Evolutionary conservation across 53 echinoderm and acorn worm species (phyloP).

Genomic region (Paracentrotus lividus): DNA sequence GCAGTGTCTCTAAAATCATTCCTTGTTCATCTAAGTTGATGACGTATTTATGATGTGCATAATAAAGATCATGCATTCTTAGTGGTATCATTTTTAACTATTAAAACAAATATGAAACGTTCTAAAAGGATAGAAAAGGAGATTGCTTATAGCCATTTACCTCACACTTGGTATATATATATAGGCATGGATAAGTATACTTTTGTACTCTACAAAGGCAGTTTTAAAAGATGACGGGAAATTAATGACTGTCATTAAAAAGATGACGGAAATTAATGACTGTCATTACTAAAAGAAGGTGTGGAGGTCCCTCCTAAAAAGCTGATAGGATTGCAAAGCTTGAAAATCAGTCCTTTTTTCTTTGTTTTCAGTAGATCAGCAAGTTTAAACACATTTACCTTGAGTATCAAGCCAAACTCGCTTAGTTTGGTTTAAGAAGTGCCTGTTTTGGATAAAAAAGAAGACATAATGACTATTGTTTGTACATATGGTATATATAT

Average conservation of each 20-base stretch:
- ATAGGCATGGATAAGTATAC: not conserved
- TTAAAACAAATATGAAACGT: not conserved
- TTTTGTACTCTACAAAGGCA: not conserved
- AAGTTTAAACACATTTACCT: constrained; percentile 48
- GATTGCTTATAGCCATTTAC: not conserved
- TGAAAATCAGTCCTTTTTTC: not conserved
- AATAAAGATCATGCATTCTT: not conserved
- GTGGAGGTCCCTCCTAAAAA: not conserved
- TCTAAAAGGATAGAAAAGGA: not conserved
- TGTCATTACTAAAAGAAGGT: not conserved
- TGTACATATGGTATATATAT: constrained; percentile 73
- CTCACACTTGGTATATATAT: not conserved
- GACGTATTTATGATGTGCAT: not conserved
- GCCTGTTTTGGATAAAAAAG: constrained; percentile 73
- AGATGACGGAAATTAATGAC: not conserved
- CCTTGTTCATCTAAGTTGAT: not conserved
- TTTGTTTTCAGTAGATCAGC: constrained; percentile 13
- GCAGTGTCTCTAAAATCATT: constrained; percentile 4
- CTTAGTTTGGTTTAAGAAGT: constrained; percentile 69
- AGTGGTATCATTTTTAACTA: not conserved
- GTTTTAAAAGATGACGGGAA: not conserved
- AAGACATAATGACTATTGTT: constrained; percentile 64
- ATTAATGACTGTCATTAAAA: not conserved
- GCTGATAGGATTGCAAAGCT: constrained; percentile 9
- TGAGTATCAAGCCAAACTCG: constrained; percentile 68